Evolutionary conservation across 2,797 vertebrate genomes (phyloP).

Genomic region (Rhadinocentrus ornatus): DNA sequence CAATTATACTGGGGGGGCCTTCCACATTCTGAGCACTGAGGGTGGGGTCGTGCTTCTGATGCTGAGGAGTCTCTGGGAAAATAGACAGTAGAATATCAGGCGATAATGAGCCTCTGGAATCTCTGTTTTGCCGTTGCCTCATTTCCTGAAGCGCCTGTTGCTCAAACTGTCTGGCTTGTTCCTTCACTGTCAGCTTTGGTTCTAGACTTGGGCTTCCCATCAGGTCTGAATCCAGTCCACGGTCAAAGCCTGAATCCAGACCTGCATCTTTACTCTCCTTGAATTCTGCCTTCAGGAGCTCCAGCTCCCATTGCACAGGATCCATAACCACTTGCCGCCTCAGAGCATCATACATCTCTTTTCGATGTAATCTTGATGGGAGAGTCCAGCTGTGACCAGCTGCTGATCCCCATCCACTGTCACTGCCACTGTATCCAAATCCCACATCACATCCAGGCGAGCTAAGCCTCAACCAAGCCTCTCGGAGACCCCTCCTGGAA

Average conservation of each 20-base stretch:
- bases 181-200: conserved; percentile 85
- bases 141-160: conserved; percentile 84
- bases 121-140: conserved; percentile 80
- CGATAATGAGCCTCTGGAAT: conserved; percentile 77
- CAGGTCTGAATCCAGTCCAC: conserved; percentile 67
- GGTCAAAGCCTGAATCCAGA: conserved; percentile 66
- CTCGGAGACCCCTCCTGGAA: conserved; percentile 65
- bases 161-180: conserved; percentile 88
- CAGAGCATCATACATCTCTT: conserved; percentile 75
- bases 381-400: conserved; percentile 88
- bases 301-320: conserved; percentile 87
- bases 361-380: conserved; percentile 82
- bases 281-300: conserved; percentile 76
- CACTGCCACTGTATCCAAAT: conserved; percentile 53
- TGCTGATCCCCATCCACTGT: conserved; percentile 75
- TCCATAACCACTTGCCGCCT: conserved; percentile 86
- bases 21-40: conserved; percentile 37
- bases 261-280: conserved; percentile 73
- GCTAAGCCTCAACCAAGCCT: conserved; percentile 75
- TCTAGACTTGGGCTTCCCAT: conserved; percentile 72
- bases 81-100: conserved; percentile 78
- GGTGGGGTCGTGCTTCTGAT: conserved; percentile 55
- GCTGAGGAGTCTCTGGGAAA: conserved; percentile 74
- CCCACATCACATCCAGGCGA: conserved; percentile 54
- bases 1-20: conserved; percentile 77